Base-by-base conservation (phyloP, 64 coral and sea anemone species). In the Montipora foliosa region DNA sequence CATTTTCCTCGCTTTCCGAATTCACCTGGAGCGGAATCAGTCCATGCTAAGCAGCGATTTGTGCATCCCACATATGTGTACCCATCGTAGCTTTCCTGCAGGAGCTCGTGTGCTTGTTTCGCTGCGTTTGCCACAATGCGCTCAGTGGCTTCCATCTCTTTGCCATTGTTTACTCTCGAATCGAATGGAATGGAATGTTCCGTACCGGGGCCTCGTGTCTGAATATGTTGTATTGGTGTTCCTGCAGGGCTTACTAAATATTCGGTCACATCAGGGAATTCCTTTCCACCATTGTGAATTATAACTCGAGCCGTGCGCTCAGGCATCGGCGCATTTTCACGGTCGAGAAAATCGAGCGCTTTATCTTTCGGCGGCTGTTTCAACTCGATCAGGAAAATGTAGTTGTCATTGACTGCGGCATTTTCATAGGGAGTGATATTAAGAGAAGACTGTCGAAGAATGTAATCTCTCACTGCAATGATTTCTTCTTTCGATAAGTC, bases 11-110 rank as follows among this genome's bases (percentile, higher is more conserved):
- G 81, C 14, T 69, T 81, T 24, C 24, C 89, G 10, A 67, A 75
- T 22, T 45, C 94, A 13, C 25, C 20, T 19, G 87, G 87, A 15
- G 53, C 49, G 10, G 74, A 29, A 4, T n/a, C 0, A 59, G 11
- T 2, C 64, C 29, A 83, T 3, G 22, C 52, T 1, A 97, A 69
- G 44, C 95, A 97, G 17, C 58, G 75, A 8, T 78, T 17, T 3
- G 84, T 88, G 47, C 95, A 97, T 8, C 81, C 87, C 9, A 45
- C 37, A 13, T 87, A 67, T 6, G 89, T 79, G 77, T 92, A 97
- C 21, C 95, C 95, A 59, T 94, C 92, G 50, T 83, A 97, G 24
- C 92, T 97, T 17, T 97, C 95, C 17, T 81, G 25, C 67, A 97
- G 20, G 7, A 97, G 53, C 6, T 44, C 51, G 25, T 89, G 44